Percentiles rank a stretch among this genome's conserved stretches.
Conservation (phyloP, 2,113 vertebrate genomes). For the Naja naja region DNA sequence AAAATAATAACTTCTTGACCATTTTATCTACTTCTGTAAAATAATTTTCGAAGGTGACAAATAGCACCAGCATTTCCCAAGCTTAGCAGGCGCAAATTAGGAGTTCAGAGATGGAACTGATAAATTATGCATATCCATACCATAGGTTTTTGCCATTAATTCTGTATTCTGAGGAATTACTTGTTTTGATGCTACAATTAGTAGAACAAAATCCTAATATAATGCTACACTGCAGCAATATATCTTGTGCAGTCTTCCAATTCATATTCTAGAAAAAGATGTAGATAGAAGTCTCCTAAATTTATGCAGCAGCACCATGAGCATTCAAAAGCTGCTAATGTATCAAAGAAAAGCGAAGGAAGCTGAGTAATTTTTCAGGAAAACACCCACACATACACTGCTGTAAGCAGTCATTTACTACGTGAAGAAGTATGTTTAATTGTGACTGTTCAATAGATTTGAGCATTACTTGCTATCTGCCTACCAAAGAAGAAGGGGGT, state of each 20-base stretch:
- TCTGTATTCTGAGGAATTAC: conserved; percentile 12
- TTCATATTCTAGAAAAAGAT: neutral
- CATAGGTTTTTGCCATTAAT: neutral
- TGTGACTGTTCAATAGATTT: neutral
- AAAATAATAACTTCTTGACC: neutral
- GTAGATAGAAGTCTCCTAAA: neutral
- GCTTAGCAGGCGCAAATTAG: neutral
- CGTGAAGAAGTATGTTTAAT: neutral
- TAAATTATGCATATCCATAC: neutral
- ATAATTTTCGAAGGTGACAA: neutral
- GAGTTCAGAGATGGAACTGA: neutral
- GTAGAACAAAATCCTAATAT: neutral
- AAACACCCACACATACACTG: neutral
- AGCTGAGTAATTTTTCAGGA: neutral
- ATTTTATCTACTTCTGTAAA: neutral
- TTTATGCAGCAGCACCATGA: neutral
- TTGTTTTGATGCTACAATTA: neutral
- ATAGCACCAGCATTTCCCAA: neutral
- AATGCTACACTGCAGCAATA: fast-evolving
- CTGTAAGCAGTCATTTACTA: neutral
- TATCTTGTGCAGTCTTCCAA: neutral
- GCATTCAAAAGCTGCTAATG: neutral
- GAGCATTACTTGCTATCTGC: neutral
- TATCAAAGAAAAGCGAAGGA: neutral
- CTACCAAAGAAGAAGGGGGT: neutral